phyloP scores from a whole-genome alignment of 2,888 invertebrate genomes.

The Lasioglossum lativentre region DNA sequence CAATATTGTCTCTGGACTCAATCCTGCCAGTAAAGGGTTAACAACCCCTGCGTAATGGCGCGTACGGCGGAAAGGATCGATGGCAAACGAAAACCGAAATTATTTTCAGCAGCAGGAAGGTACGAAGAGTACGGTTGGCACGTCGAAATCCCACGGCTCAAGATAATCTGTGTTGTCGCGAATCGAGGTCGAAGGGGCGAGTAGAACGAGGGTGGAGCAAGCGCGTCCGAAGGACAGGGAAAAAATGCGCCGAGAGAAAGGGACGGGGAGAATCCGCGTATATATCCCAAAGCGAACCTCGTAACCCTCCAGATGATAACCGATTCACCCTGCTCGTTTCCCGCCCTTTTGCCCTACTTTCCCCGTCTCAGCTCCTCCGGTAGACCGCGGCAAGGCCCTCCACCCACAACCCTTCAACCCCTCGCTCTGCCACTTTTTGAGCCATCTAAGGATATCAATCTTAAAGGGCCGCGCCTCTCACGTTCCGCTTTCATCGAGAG shows the following conservation, averaged over 20 bases:
- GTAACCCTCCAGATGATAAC: slow-evolving; percentile 76
- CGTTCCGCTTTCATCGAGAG: neutral
- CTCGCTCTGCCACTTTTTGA: slow-evolving; percentile 46
- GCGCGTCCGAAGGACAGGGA: slow-evolving; percentile 55
- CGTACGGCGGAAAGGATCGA: neutral
- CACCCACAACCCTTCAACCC: slow-evolving; percentile 54
- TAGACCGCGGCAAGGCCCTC: slow-evolving; percentile 29
- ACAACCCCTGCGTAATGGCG: neutral
- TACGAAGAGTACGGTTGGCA: neutral
- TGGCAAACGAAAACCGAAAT: slow-evolving; percentile 1
- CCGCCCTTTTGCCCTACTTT: slow-evolving; percentile 71
- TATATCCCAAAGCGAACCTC: slow-evolving; percentile 65
- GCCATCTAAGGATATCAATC: slow-evolving; percentile 66
- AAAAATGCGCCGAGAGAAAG: slow-evolving; percentile 62
- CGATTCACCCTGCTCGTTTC: slow-evolving; percentile 76
- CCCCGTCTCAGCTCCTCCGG: slow-evolving; percentile 24
- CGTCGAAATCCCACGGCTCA: slow-evolving; percentile 38
- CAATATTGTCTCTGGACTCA: neutral
- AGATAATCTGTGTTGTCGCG: slow-evolving; percentile 63
- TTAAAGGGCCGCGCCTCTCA: slow-evolving; percentile 36
- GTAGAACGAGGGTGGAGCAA: slow-evolving; percentile 44
- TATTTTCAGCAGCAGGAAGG: slow-evolving; percentile 13
- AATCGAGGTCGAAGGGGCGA: slow-evolving; percentile 70
- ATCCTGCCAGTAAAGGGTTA: neutral
- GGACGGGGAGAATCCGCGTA: slow-evolving; percentile 51